phyloP scores from a whole-genome alignment of 1,140 invertebrate species.

The Drosophila varians region DNA sequence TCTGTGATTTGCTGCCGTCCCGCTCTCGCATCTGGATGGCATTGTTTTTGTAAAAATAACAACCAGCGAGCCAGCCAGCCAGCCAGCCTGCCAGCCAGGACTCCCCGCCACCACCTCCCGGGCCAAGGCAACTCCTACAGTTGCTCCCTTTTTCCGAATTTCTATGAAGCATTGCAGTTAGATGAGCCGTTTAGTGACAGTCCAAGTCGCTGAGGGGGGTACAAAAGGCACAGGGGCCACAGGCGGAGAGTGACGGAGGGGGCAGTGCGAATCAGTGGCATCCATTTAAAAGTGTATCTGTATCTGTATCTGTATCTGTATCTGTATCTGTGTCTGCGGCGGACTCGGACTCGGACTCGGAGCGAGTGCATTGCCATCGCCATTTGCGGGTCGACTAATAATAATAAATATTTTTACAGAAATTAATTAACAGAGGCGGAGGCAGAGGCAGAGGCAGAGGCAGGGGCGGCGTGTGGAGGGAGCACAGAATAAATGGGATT shows the following conservation, averaged over 20 bases:
- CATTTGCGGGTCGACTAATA: constrained; percentile 67
- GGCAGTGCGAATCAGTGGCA: constrained; percentile 47
- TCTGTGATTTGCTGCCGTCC: constrained; percentile 60
- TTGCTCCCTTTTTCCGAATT: constrained; percentile 29
- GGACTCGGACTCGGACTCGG: too few relatives aligned
- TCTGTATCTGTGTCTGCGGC: constrained; percentile 30
- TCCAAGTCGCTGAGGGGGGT: constrained; percentile 62
- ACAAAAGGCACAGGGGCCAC: not conserved
- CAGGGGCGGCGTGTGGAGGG: constrained; percentile 43
- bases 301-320: constrained; percentile 14
- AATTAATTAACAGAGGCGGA: constrained; percentile 70
- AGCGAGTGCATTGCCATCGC: constrained; percentile 56
- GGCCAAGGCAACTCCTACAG: constrained; percentile 7
- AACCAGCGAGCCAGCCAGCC: not conserved
- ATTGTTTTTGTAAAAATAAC: constrained; percentile 80
- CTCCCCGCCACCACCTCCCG: not conserved
- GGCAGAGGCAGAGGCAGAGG: not conserved
- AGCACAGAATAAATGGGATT: not conserved
- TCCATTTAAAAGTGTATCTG: constrained; percentile 20
- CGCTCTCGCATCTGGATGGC: constrained; percentile 22
- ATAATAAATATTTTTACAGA: constrained; percentile 80
- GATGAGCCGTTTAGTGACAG: constrained; percentile 82
- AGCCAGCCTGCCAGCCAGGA: constrained; percentile 40
- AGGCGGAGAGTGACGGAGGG: not conserved
- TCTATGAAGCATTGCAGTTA: constrained; percentile 83